Evolutionary conservation across 2,797 vertebrate genomes (phyloP), one percentile per base, ranked within the genome.

Genomic region (Muscicapa striata): DNA sequence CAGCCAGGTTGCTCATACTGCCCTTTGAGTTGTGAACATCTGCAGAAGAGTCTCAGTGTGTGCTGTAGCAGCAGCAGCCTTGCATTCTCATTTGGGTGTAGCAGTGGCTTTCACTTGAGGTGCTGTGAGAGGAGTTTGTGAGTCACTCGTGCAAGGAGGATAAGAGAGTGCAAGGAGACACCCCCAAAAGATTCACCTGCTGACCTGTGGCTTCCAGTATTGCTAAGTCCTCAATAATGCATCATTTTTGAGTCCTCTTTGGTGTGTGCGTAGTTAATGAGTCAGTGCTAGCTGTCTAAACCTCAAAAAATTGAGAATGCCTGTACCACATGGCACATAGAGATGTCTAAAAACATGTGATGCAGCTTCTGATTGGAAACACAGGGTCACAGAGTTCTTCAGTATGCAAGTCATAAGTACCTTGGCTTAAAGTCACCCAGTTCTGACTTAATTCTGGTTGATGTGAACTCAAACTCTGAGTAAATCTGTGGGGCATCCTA

Each of bases 181-280:
- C 40, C 41, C 36, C 38, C 17, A 34, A 3, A 92, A 68, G 43
- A 41, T 66, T 66, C 14, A 38, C 5, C 18, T 78, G 23, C 63
- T 84, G 13, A 13, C 17, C 14, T 61, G 67, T 59, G 57, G 26
- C 20, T 91, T 79, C 43, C 49, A 64, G 22, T 41, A 34, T 21
- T 89, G 45, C 22, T 3, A 14, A 30, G 6, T 49, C 26, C 32
- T 75, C n/a, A n/a, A 2, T 57, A 43, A 58, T 7, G 0, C 9
- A 9, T 32, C 0, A 1, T 8, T 45, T 84, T 55, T 78, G 49
- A 55, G 36, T 59, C 24, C 12, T 57, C 13, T 75, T 79, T 0
- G 0, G 17, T 82, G 34, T 40, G 15, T 41, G 20, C 27, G 11
- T 11, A 29, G 8, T 74, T 87, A 82, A 40, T 2, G 2, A 34